phyloP scores from a whole-genome alignment of 2,113 vertebrate species.

The Zonotrichia leucophrys region DNA sequence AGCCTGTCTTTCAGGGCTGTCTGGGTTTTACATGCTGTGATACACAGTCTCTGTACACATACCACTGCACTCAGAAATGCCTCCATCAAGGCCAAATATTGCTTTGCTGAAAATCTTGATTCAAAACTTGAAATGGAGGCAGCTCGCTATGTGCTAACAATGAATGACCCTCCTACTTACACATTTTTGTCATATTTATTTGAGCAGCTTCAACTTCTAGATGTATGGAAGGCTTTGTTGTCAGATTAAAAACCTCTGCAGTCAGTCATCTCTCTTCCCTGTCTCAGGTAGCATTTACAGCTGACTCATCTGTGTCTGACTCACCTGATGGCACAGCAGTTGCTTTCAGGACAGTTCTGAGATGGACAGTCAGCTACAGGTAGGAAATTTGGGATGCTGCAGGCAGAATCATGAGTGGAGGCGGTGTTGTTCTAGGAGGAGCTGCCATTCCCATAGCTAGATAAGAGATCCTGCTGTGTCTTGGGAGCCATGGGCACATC shows the following conservation, averaged over 20 bases:
- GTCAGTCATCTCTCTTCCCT: neutral
- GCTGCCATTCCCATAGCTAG: neutral
- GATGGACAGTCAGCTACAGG: neutral
- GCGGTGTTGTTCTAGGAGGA: neutral
- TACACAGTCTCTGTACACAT: neutral
- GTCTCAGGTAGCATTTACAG: neutral
- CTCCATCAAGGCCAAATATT: neutral
- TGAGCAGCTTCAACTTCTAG: neutral
- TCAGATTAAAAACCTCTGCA: neutral
- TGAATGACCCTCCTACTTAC: neutral
- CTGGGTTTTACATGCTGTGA: neutral
- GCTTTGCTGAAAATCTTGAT: neutral
- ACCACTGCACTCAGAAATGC: neutral
- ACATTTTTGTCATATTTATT: constrained; percentile 21
- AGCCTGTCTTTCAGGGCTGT: neutral
- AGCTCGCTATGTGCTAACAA: neutral
- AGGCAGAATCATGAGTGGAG: neutral
- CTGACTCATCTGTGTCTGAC: neutral
- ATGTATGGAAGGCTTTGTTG: constrained; percentile 2
- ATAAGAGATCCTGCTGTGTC: neutral
- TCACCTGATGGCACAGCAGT: neutral
- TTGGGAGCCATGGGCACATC: neutral
- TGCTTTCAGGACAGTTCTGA: neutral
- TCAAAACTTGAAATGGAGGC: neutral
- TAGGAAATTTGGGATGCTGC: neutral